Percentiles rank a stretch among this genome's conserved stretches.
phyloP scores from a whole-genome alignment of 2,888 invertebrate genomes.

The Orchesella flavescens region DNA sequence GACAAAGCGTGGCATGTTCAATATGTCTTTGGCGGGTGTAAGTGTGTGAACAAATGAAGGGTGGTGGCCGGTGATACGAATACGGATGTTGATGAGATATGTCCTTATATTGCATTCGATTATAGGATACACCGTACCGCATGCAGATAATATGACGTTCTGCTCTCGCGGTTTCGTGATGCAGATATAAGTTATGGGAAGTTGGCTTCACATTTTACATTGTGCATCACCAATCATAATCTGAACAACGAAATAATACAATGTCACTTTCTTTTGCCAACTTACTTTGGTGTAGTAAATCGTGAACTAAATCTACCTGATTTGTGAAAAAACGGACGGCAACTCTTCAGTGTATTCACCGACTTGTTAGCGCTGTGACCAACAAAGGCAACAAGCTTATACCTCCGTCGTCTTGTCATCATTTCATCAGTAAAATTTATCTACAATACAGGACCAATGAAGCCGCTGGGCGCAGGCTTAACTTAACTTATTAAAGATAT shows the following conservation, averaged over 20 bases:
- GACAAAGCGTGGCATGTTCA: background rate
- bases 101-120: background rate
- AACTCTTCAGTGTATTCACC: background rate
- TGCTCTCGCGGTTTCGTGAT: slow-evolving; percentile 12
- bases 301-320: too few species aligned
- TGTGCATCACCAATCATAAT: slow-evolving; percentile 1
- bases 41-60: slow-evolving; percentile 18
- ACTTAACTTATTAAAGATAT: too few species aligned
- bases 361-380: background rate
- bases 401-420: background rate
- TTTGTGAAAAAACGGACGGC: too few species aligned
- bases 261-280: too few species aligned
- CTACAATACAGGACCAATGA: too few species aligned
- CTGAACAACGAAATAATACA: background rate
- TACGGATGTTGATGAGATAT: background rate
- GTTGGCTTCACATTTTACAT: slow-evolving; percentile 15
- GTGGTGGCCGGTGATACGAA: slow-evolving; percentile 19
- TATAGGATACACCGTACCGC: too few species aligned
- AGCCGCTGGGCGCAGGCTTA: too few species aligned
- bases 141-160: too few species aligned
- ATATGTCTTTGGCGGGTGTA: background rate
- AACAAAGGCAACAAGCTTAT: background rate
- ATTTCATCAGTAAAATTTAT: too few species aligned
- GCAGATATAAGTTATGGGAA: slow-evolving; percentile 32
- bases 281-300: too few species aligned